Evolutionary conservation across 2,797 vertebrate species (phyloP).

Genomic region (Etheostoma nigrum): DNA sequence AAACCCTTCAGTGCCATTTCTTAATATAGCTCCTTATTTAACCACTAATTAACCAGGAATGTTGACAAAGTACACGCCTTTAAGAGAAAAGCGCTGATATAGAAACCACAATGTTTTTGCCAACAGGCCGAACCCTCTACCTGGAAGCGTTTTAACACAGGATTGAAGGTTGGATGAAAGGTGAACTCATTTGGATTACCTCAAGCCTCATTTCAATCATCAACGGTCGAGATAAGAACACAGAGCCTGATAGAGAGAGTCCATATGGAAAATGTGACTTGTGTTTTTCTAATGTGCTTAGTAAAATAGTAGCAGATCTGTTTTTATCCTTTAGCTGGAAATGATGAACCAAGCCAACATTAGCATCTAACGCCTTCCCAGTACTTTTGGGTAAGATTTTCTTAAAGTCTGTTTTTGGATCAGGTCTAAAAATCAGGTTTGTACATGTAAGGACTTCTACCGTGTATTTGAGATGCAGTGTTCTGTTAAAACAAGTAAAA

Average conservation of each 20-base stretch:
- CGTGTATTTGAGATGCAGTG: not conserved
- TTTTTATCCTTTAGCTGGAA: not conserved
- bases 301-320: not conserved
- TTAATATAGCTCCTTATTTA: constrained; percentile 28
- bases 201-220: constrained; percentile 11
- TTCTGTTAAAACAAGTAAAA: not conserved
- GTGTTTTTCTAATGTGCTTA: not conserved
- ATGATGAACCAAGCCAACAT: not conserved
- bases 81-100: constrained; percentile 4
- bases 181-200: constrained; percentile 22
- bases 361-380: not conserved
- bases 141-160: constrained; percentile 4
- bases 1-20: constrained; percentile 18
- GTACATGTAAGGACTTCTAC: not conserved
- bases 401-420: not conserved
- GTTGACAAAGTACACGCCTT: constrained; percentile 31
- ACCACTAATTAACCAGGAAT: constrained; percentile 59
- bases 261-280: constrained; percentile 1
- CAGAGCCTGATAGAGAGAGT: not conserved
- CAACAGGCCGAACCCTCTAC: constrained; percentile 21
- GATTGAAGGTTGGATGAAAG: constrained; percentile 21
- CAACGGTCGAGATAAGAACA: not conserved
- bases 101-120: constrained; percentile 2
- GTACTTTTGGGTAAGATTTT: not conserved
- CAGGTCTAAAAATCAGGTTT: not conserved